A percentile compares a stretch with the other conserved stretches of the same genome.
Evolutionary conservation across 2,888 invertebrate species (phyloP).

Genomic region (Cephus runcator): DNA sequence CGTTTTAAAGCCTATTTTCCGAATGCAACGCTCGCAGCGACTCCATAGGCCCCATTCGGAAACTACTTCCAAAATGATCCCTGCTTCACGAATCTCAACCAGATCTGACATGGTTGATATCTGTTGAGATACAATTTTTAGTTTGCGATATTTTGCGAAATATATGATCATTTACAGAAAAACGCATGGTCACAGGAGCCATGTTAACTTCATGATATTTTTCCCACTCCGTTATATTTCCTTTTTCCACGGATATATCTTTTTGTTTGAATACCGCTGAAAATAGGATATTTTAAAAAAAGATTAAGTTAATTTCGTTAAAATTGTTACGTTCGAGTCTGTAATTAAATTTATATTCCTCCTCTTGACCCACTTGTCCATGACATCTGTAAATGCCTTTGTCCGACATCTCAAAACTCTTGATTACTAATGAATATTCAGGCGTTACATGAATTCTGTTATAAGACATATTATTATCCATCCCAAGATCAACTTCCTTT

Average conservation of each 20-base stretch:
- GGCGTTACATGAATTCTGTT: conserved; percentile 65
- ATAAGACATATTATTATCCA: conserved; percentile 64
- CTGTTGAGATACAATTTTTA: conserved; percentile 29
- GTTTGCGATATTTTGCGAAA: not conserved
- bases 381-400: conserved; percentile 68
- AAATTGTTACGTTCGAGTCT: conserved; percentile 65
- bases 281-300: not conserved
- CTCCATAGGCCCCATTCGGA: conserved; percentile 70
- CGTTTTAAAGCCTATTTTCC: conserved; percentile 58
- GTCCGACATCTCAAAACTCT: conserved; percentile 61
- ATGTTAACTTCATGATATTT: conserved; percentile 67
- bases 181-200: conserved; percentile 65
- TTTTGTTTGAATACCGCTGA: conserved; percentile 41
- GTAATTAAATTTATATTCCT: conserved; percentile 66
- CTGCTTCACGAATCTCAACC: conserved; percentile 61
- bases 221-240: conserved; percentile 67
- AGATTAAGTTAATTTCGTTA: not conserved
- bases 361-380: conserved; percentile 60
- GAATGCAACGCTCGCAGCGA: conserved; percentile 67
- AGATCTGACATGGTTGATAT: conserved; percentile 64
- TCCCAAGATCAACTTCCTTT: conserved; percentile 65
- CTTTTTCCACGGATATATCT: conserved; percentile 49
- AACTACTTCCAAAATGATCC: conserved; percentile 65
- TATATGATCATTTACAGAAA: conserved; percentile 48
- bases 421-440: conserved; percentile 66